A percentile compares a stretch with the other conserved stretches of the same genome.
Conservation (phyloP, 2,888 invertebrate species). For the Brachycybe producta region DNA sequence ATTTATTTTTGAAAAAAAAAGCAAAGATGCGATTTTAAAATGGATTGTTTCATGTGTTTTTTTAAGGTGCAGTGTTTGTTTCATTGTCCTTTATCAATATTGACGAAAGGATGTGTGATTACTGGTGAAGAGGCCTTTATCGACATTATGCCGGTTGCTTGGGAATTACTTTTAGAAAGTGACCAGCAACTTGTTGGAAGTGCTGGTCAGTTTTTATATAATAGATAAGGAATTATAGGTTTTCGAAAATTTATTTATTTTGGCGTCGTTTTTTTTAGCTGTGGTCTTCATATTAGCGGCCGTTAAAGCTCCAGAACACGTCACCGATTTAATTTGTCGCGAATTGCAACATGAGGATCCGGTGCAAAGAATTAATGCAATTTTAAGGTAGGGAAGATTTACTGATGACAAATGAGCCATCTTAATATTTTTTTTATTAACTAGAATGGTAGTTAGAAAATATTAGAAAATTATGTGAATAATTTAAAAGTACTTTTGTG, state of each 20-base stretch:
- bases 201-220: constrained; percentile 35
- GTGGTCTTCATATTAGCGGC: constrained; percentile 85
- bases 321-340: constrained; percentile 74
- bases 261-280: constrained; percentile 70
- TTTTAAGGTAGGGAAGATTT: no score
- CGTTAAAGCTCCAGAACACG: constrained; percentile 78
- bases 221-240: neutral
- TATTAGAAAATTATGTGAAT: no score
- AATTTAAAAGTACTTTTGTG: no score
- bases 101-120: constrained; percentile 81
- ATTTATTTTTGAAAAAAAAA: constrained; percentile 3
- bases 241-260: constrained; percentile 33
- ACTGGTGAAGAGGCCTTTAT: constrained; percentile 74
- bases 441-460: neutral
- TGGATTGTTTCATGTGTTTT: neutral
- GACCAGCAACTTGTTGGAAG: constrained; percentile 47
- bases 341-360: constrained; percentile 76
- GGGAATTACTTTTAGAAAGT: constrained; percentile 87
- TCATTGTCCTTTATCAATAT: constrained; percentile 71
- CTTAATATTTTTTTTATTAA: neutral
- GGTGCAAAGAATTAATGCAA: constrained; percentile 64
- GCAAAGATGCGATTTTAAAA: neutral
- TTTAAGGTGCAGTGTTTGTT: constrained; percentile 70
- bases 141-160: constrained; percentile 80
- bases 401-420: no score